phyloP scores from a whole-genome alignment of 2,113 vertebrate species.

The Lepidothrix coronata region DNA sequence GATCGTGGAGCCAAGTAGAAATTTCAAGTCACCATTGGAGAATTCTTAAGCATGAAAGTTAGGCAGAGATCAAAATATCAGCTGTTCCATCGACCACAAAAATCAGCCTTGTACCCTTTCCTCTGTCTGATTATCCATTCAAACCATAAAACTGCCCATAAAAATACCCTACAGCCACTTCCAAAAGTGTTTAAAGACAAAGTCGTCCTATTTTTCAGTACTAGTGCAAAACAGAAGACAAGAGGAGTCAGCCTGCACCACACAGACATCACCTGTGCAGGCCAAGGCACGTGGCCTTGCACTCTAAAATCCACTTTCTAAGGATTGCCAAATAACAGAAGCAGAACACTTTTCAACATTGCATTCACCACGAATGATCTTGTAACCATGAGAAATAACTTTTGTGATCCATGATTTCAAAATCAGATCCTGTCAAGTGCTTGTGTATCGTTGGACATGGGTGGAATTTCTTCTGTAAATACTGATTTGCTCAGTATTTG shows the following conservation, averaged over 20 bases:
- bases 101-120: not conserved
- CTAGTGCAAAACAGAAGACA: not conserved
- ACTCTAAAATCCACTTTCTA: not conserved
- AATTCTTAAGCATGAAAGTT: not conserved
- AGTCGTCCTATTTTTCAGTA: not conserved
- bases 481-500: not conserved
- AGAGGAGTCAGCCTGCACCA: not conserved
- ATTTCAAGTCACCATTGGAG: not conserved
- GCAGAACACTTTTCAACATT: not conserved
- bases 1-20: not conserved
- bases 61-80: not conserved
- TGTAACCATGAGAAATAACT: not conserved
- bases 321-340: not conserved
- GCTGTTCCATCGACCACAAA: not conserved
- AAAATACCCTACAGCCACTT: not conserved
- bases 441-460: accelerated
- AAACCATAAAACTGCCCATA: not conserved
- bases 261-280: not conserved
- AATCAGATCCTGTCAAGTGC: accelerated
- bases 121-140: accelerated
- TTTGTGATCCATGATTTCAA: not conserved
- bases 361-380: not conserved
- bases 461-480: not conserved
- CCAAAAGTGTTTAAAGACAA: not conserved
- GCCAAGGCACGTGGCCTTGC: not conserved